Base-by-base conservation (phyloP, 2,113 vertebrate species). In the Arizona elegans region DNA sequence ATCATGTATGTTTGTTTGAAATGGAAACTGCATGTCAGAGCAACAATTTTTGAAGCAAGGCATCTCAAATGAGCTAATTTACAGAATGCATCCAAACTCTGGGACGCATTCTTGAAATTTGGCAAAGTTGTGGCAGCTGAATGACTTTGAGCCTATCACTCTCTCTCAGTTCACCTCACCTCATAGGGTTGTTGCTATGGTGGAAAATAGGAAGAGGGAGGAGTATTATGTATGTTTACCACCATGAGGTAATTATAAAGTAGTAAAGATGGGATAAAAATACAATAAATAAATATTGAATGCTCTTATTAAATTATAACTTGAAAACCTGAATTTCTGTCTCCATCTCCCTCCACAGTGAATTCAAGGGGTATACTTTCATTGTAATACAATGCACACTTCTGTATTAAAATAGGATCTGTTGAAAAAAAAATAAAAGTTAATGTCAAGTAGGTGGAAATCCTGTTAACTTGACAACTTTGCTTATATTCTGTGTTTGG, bases 401-500 rank as follows among this genome's bases (percentile, higher is more conserved):
- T 85, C 26, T 65, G 21, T 1, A 43, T 43, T 43, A 43, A 85
- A 85, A 47, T 43, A 19, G 8, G 81, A 21, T 85, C 81, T 85
- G 21, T 9, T 43, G 7, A 33, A 9, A 10, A 19, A 19, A 23
- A 4, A 86, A 38, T 24, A 21, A 70, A 65, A 65, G 29, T n/a
- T n/a, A 86, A 43, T 26, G 47, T 59, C 23, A n/a, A 86, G 8
- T 52, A 50, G 10, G 85, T 23, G 24, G 85, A 50, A 11, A 24
- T 47, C 87, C 0, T 54, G 9, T 90, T n/a, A 1, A 94, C 92
- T 58, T 94, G n/a, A 58, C 92, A 94, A 85, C 33, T 55, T 50
- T 0, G 15, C 75, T 88, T 50, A 59, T 90, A 53, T 95, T 92
- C 85, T 89, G 11, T 93, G 70, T n/a, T 53, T 92, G 95, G n/a